Conservation (phyloP, 2,113 vertebrate genomes). For the Leucopsar rothschildi region DNA sequence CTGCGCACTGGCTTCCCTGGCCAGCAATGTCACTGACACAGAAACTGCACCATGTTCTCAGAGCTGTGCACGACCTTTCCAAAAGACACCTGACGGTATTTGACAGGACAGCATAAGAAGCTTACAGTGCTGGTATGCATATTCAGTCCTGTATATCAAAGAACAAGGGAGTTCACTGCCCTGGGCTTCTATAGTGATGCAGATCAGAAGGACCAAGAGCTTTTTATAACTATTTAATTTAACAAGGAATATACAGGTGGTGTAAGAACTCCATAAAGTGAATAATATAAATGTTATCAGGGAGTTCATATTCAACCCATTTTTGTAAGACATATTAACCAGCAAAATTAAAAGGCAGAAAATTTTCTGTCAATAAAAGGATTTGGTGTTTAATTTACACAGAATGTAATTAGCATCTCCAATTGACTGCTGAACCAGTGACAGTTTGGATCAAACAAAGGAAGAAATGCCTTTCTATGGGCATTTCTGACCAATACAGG, state of each 20-base stretch:
- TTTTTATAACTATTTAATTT: not conserved
- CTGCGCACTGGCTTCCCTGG: fast-evolving
- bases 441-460: not conserved
- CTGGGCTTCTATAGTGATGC: not conserved
- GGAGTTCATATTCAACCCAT: not conserved
- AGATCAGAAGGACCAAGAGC: not conserved
- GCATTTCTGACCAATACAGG: not conserved
- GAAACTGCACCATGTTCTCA: not conserved
- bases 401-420: not conserved
- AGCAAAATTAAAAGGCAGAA: not conserved
- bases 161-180: not conserved
- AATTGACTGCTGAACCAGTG: not conserved
- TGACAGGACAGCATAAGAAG: not conserved
- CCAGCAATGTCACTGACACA: fast-evolving
- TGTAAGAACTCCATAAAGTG: not conserved
- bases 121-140: fast-evolving
- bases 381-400: not conserved
- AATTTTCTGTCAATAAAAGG: not conserved
- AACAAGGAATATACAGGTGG: not conserved
- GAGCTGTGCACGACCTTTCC: not conserved
- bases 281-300: not conserved
- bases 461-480: not conserved
- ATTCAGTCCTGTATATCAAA: not conserved
- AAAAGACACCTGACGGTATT: not conserved
- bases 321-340: not conserved